Evolutionary conservation across 1,140 invertebrate species (phyloP).

Genomic region (Drosophila ironensis): DNA sequence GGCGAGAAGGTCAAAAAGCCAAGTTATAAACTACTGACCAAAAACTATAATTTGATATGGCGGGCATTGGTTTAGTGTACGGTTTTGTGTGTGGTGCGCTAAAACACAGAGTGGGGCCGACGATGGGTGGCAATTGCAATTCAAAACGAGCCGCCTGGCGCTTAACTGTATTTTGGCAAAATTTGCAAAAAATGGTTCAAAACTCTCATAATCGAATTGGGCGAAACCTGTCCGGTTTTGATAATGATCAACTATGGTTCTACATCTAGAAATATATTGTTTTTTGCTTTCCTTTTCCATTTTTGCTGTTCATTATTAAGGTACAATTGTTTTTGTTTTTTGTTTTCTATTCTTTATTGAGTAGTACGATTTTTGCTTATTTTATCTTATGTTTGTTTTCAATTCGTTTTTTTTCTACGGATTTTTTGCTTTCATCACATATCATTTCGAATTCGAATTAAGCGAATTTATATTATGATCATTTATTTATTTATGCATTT

Average conservation of each 20-base stretch:
- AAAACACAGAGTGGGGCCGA: slow-evolving; percentile 10
- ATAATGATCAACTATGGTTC: slow-evolving; percentile 28
- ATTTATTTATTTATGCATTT: slow-evolving; percentile 57
- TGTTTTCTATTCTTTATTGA: slow-evolving; percentile 35
- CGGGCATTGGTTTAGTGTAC: slow-evolving; percentile 4
- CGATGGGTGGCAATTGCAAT: slow-evolving; percentile 12
- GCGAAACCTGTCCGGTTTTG: slow-evolving; percentile 64
- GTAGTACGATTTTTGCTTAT: slow-evolving; percentile 59
- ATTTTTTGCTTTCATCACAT: slow-evolving; percentile 65
- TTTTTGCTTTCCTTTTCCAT: slow-evolving; percentile 62
- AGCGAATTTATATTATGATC: slow-evolving; percentile 51
- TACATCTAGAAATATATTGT: slow-evolving; percentile 46
- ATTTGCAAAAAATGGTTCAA: slow-evolving; percentile 70
- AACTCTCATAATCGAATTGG: slow-evolving; percentile 41
- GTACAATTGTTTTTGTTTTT: slow-evolving; percentile 69
- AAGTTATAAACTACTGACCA: slow-evolving; percentile 1
- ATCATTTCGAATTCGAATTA: slow-evolving; percentile 66
- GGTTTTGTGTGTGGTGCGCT: background rate
- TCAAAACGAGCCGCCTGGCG: slow-evolving; percentile 34
- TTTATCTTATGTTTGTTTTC: slow-evolving; percentile 30
- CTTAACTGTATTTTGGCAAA: slow-evolving; percentile 77
- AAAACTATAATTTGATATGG: slow-evolving; percentile 22
- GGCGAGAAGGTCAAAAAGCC: slow-evolving; percentile 13
- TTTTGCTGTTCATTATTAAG: slow-evolving; percentile 66
- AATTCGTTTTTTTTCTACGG: slow-evolving; percentile 9